Evolutionary conservation across 1,140 invertebrate genomes (phyloP), one percentile per base, ranked within the genome.

Genomic region (Saxidomus purpurata): DNA sequence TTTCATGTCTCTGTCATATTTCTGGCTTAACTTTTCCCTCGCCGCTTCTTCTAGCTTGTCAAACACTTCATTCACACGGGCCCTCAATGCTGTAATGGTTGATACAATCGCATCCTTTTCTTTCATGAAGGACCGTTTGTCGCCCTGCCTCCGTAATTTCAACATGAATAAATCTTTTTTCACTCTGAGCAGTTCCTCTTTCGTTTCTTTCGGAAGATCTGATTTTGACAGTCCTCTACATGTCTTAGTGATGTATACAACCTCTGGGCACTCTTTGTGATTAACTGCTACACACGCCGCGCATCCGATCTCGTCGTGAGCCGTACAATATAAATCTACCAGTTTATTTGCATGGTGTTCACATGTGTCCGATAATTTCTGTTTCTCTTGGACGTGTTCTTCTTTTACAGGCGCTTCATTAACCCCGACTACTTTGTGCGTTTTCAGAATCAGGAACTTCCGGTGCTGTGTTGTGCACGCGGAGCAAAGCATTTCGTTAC

Each of bases 391-490:
- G 31, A 67, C 61, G 0, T 47, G 71, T 22, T 25, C 52, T 34
- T 87, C 74, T 15, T 43, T 13, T 43, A 17, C 28, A 38, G 85
- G 85, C 31, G 85, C 71, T 43, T 74, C 85, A 15, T 76, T 47
- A 4, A 87, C 34, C 11, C 71, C 71, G 1, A 79, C 11, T 19
- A 87, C 36, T 31, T 79, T 77, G 28, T 87, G 85, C 1, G 85
- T 79, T n/a, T 79, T 87, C 15, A 87, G 74, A 43, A 87, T 79
- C 15, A 63, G 85, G 34, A 87, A 87, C 38, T 79, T 77, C 38
- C 25, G 1, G 47, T 87, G 85, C 28, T 87, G 85, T 19, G 49
- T 43, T 19, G 31, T 59, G n/a, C 85, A 87, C 3, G 13, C 34
- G 19, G 49, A n/a, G 67, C 85, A 87, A 0, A 87, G 85, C 34